Evolutionary conservation across 2,113 vertebrate species (phyloP).

Genomic region (Rostratula benghalensis): DNA sequence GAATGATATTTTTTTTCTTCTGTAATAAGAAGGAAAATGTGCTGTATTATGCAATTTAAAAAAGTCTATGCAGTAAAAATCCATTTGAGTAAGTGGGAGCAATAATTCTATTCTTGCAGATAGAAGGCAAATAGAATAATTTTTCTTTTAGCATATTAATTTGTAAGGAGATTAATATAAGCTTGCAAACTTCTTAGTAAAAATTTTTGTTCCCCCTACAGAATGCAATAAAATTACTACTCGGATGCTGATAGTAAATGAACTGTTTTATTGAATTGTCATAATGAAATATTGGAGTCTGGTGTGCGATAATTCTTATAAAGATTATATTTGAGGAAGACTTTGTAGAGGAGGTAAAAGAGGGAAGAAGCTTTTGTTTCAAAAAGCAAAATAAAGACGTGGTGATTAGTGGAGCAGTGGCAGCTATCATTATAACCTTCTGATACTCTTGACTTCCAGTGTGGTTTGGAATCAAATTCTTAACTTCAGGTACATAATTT

Average conservation of each 20-base stretch:
- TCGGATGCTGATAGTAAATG: slow-evolving; percentile 9
- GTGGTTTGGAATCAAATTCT: not conserved
- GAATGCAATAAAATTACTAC: slow-evolving; percentile 17
- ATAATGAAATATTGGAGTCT: not conserved
- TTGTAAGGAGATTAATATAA: slow-evolving; percentile 58
- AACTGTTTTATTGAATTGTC: slow-evolving; percentile 23
- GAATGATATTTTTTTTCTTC: not conserved
- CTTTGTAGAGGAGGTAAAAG: not conserved
- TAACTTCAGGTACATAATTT: not conserved
- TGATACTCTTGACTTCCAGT: not conserved
- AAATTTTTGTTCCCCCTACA: slow-evolving; percentile 34
- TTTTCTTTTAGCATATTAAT: slow-evolving; percentile 39
- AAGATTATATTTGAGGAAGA: not conserved
- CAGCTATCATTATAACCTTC: not conserved
- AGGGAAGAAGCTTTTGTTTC: not conserved
- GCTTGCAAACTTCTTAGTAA: slow-evolving; percentile 32
- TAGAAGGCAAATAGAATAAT: not conserved
- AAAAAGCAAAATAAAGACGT: not conserved
- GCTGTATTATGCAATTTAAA: not conserved
- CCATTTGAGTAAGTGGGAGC: not conserved
- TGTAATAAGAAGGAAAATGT: not conserved
- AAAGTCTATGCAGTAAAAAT: not conserved
- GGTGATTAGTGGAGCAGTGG: not conserved
- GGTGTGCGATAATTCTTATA: not conserved
- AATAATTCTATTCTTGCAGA: slow-evolving; percentile 17